phyloP scores from a whole-genome alignment of 1,140 invertebrate genomes.

The Drosophila guanche region DNA sequence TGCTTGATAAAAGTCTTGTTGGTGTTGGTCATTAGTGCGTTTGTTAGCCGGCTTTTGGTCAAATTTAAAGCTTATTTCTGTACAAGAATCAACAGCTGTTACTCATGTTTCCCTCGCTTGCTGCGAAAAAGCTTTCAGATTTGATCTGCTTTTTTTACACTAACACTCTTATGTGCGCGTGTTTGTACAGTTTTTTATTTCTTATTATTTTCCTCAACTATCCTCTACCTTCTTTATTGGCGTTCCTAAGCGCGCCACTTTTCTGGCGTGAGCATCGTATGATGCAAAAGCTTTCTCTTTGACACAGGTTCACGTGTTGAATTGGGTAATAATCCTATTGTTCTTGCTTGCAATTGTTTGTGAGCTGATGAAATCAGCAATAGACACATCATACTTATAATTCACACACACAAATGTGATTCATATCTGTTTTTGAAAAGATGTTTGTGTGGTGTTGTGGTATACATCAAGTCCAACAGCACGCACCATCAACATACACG shows the following conservation, averaged over 20 bases:
- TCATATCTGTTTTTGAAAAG: neutral
- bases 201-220: conserved; percentile 5
- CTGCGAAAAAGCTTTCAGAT: conserved; percentile 26
- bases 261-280: conserved; percentile 32
- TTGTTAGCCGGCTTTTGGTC: conserved; percentile 38
- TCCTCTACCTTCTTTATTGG: conserved; percentile 3
- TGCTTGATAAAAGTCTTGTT: conserved; percentile 14
- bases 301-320: conserved; percentile 36
- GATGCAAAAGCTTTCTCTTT: conserved; percentile 29
- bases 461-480: conserved; percentile 10
- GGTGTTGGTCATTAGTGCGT: conserved; percentile 4
- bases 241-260: neutral
- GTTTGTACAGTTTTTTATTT: neutral
- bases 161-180: neutral
- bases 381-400: conserved; percentile 19
- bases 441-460: neutral
- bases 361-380: conserved; percentile 19
- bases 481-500: neutral
- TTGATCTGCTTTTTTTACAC: conserved; percentile 33
- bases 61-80: conserved; percentile 6
- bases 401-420: conserved; percentile 22
- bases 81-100: conserved; percentile 32
- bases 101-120: neutral
- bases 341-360: neutral
- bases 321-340: conserved; percentile 5